Evolutionary conservation across 1,140 invertebrate genomes (phyloP).

Genomic region (Nebria ingens): DNA sequence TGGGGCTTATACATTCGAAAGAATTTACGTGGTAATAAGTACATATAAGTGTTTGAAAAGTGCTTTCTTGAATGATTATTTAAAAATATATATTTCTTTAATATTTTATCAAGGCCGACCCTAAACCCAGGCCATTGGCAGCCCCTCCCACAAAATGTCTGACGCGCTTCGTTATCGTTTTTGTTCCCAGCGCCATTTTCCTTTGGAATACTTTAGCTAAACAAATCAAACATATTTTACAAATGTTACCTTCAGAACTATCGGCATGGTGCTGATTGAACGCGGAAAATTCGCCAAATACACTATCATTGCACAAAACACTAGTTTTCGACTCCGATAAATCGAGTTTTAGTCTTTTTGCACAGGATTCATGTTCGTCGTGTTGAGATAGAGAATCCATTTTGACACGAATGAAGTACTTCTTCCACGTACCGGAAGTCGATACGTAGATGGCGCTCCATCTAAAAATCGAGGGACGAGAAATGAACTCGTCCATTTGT

Average conservation of each 20-base stretch:
- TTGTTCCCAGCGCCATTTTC: constrained; percentile 33
- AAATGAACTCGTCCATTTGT: not conserved
- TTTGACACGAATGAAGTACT: constrained; percentile 33
- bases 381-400: constrained; percentile 33
- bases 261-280: constrained; percentile 23
- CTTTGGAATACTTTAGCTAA: constrained; percentile 29
- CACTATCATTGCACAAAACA: constrained; percentile 26
- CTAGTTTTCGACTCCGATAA: constrained; percentile 23
- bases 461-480: constrained; percentile 4
- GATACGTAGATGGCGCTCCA: constrained; percentile 14
- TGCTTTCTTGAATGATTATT: too few species aligned
- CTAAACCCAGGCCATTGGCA: not conserved
- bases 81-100: not conserved
- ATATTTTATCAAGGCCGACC: constrained; percentile 2
- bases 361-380: constrained; percentile 30
- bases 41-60: too few species aligned
- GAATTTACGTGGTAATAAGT: too few species aligned
- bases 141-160: constrained; percentile 34
- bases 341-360: constrained; percentile 32
- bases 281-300: constrained; percentile 29
- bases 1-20: too few species aligned
- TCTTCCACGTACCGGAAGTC: not conserved
- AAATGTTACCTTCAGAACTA: constrained; percentile 33
- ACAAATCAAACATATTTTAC: constrained; percentile 34
- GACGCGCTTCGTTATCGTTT: constrained; percentile 22